These are phyloP conservation scores for Chelonia mydas DNA, from an alignment of 2,797 vertebrate genomes.

Conservation along the genomic window DNA sequence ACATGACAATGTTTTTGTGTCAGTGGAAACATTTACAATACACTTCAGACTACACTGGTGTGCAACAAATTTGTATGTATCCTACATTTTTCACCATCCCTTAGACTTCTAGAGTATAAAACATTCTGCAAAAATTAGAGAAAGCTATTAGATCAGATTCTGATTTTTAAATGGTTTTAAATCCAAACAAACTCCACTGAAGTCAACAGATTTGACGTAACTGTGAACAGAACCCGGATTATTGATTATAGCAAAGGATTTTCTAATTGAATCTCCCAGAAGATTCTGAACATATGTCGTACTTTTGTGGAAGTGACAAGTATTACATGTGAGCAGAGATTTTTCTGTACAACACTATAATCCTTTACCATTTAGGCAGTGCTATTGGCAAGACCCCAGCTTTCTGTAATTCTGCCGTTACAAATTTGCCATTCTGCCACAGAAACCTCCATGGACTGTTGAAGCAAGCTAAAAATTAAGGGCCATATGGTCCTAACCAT, in stretches of 20 bases:
- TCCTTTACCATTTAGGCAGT: background rate
- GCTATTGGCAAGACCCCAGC: background rate
- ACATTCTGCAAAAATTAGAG: background rate
- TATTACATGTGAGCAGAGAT: background rate
- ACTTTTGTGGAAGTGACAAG: background rate
- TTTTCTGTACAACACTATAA: background rate
- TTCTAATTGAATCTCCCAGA: background rate
- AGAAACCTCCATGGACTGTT: background rate
- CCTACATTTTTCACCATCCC: background rate
- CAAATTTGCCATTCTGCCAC: background rate
- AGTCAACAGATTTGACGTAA: background rate
- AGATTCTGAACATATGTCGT: background rate
- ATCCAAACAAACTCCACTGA: background rate
- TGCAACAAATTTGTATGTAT: background rate
- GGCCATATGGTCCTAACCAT: background rate
- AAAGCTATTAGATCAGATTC: background rate
- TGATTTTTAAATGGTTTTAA: background rate
- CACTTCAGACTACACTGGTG: background rate
- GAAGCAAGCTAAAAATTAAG: background rate
- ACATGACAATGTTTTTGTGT: background rate
- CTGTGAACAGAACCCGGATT: background rate
- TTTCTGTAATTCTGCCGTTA: constrained; percentile 3
- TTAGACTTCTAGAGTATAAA: background rate
- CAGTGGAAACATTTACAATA: background rate
- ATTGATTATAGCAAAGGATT: background rate